Conservation (phyloP, 1,140 invertebrate species). For the Drosophila sucinea region DNA sequence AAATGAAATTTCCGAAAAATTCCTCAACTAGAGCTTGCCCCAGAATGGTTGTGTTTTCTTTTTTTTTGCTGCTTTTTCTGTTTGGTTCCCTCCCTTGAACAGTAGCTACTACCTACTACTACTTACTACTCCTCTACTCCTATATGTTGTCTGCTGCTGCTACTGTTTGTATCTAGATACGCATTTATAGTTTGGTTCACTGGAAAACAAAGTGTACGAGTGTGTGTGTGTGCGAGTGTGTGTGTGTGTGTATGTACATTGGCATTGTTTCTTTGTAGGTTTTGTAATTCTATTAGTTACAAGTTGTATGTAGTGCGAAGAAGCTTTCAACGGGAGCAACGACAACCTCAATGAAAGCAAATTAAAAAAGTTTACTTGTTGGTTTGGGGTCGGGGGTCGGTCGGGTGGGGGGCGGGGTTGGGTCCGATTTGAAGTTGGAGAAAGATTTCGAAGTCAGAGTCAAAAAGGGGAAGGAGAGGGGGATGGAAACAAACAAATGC, state of each 20-base stretch:
- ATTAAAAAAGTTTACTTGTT: conserved; percentile 75
- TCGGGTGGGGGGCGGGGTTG: no score
- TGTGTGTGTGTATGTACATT: conserved; percentile 22
- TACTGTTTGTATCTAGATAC: conserved; percentile 67
- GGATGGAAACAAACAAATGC: conserved; percentile 25
- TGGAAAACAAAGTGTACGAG: conserved; percentile 15
- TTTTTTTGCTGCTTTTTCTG: not conserved
- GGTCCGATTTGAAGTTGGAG: not conserved
- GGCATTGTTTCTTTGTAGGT: conserved; percentile 66
- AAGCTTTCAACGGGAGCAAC: conserved; percentile 42
- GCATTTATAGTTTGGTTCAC: conserved; percentile 36
- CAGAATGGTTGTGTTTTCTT: conserved; percentile 15
- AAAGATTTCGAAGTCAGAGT: conserved; percentile 8
- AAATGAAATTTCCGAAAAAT: conserved; percentile 76
- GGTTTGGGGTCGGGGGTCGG: not conserved
- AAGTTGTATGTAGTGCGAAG: conserved; percentile 57
- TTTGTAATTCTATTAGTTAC: conserved; percentile 80
- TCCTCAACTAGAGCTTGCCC: conserved; percentile 42
- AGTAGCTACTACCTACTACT: conserved; percentile 32
- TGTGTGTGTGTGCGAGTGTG: conserved; percentile 6
- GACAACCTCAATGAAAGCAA: conserved; percentile 75
- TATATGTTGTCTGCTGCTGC: conserved; percentile 5
- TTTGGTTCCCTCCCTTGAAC: conserved; percentile 26
- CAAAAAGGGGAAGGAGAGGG: not conserved
- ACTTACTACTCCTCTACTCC: not conserved